Conservation (phyloP, 2,113 vertebrate genomes). For the Mohoua ochrocephala region DNA sequence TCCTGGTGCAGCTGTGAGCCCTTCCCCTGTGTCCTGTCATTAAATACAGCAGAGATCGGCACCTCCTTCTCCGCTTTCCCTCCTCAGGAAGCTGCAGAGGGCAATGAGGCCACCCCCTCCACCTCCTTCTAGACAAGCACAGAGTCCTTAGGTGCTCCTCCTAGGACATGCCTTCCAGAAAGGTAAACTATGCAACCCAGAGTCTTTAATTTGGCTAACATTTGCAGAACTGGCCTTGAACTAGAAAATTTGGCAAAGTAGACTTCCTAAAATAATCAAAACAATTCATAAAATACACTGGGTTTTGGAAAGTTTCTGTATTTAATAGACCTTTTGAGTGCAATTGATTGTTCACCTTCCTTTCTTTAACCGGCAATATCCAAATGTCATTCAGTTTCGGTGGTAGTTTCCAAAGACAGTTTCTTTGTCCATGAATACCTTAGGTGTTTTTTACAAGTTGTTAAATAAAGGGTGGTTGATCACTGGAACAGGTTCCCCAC, state of each 20-base stretch:
- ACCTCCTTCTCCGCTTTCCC: not conserved
- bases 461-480: not conserved
- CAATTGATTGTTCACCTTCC: not conserved
- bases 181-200: not conserved
- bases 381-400: not conserved
- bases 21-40: not conserved
- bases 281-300: not conserved
- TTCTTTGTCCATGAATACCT: not conserved
- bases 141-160: not conserved
- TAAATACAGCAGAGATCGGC: not conserved
- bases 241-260: not conserved
- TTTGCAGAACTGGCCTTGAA: not conserved
- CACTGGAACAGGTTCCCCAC: not conserved
- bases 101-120: not conserved
- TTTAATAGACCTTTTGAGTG: not conserved
- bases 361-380: not conserved
- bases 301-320: not conserved
- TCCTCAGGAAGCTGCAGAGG: not conserved
- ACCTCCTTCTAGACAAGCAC: not conserved
- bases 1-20: not conserved
- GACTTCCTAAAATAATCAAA: not conserved
- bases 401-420: not conserved
- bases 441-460: not conserved
- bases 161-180: not conserved
- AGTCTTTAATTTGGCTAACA: not conserved